Conservation (phyloP, 2,888 invertebrate genomes). For the Himalopsyche kuldschensis region DNA sequence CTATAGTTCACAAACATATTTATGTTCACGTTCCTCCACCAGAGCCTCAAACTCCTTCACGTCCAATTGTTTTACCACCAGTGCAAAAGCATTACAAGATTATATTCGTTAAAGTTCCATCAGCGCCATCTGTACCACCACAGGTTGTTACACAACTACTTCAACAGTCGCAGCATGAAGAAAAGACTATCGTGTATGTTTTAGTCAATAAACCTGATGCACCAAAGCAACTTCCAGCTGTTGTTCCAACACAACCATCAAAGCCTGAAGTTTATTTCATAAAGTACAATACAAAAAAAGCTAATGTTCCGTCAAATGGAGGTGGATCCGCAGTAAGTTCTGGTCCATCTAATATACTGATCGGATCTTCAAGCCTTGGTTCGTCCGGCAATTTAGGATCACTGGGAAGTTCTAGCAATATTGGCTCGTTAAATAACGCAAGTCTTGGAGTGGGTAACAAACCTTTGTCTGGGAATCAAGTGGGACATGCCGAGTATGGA, state of each 20-base stretch:
- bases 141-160: not conserved
- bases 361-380: no score
- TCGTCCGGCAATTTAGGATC: no score
- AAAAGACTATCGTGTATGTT: slow-evolving; percentile 32
- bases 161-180: slow-evolving; percentile 3
- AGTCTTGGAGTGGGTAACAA: not conserved
- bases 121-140: not conserved
- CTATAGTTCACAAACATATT: slow-evolving; percentile 22
- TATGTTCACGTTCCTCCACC: slow-evolving; percentile 32
- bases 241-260: slow-evolving; percentile 12
- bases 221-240: not conserved
- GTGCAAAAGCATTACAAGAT: slow-evolving; percentile 30
- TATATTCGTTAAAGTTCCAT: slow-evolving; percentile 28
- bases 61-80: not conserved
- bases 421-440: not conserved
- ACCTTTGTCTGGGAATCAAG: not conserved
- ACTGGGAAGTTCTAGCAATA: no score
- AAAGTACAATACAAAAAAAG: slow-evolving; percentile 40
- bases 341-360: no score
- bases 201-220: slow-evolving; percentile 9
- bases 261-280: slow-evolving; percentile 47
- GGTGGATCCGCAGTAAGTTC: not conserved
- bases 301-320: not conserved
- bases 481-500: not conserved
- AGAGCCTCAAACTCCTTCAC: slow-evolving; percentile 11